Evolutionary conservation across 1,140 invertebrate species (phyloP), one percentile per base, ranked within the genome.

Genomic region (Colletes latitarsis): DNA sequence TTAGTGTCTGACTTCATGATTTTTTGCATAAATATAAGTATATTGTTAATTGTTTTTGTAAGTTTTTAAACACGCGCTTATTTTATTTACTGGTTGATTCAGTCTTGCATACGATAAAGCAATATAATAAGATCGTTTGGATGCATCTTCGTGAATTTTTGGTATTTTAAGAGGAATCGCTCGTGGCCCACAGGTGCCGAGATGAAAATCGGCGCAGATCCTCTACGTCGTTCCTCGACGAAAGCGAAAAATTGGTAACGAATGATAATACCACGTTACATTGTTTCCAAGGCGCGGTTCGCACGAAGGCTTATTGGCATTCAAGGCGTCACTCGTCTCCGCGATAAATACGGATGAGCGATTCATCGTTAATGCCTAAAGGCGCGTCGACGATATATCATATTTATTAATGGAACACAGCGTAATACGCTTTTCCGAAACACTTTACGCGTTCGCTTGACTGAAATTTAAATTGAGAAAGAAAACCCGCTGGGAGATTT

Each of bases 311-410:
- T 81, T 75, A 75, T 75, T 75, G 78, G 62, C 46, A 79, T 79
- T 79, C 69, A 73, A 79, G 77, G 69, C 60, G 69, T 64, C 53
- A 72, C 58, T 52, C 69, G 77, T 73, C 69, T 55, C 39, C 69
- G 41, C 69, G 77, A 79, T 79, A 79, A 79, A 79, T 72, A 73
- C 77, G 77, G 49, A 79, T 73, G 69, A 79, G 69, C 69, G 60
- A 73, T 79, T 79, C 69, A 73, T 79, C 69, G 77, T 49, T 73
- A 71, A 79, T 79, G 69, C 77, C 69, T 30, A 46, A 72, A 55
- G 77, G 58, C 77, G 39, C 52, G 41, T 10, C 60, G 49, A 30
- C 69, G 77, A 79, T 79, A 79, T 79, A 79, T 79, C 77, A 79
- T 79, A 79, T 64, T 72, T 72, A 79, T 79, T 79, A 79, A 79